These are phyloP conservation scores for Geotrypetes seraphini DNA, from an alignment of 2,797 vertebrate genomes.

Conservation along the genomic window DNA sequence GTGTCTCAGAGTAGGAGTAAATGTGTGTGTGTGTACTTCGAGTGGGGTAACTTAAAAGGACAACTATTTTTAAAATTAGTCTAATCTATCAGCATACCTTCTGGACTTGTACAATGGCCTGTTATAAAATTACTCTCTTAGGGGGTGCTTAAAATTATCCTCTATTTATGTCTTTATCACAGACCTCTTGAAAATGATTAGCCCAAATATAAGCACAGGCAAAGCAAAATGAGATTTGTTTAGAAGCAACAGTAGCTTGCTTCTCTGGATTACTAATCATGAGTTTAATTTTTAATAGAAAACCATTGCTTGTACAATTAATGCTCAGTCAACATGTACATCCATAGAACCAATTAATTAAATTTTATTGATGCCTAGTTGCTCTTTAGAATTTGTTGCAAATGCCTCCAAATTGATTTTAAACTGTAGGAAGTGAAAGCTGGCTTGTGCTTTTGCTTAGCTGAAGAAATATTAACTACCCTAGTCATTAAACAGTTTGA, in stretches of 20 bases:
- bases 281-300: slow-evolving; percentile 68
- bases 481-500: slow-evolving; percentile 29
- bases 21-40: too few species aligned
- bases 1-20: too few species aligned
- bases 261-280: slow-evolving; percentile 49
- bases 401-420: slow-evolving; percentile 59
- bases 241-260: slow-evolving; percentile 27
- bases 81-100: too few species aligned
- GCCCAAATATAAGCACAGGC: neutral
- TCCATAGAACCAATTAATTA: slow-evolving; percentile 65
- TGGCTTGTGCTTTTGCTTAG: slow-evolving; percentile 28
- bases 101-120: too few species aligned
- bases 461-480: slow-evolving; percentile 25
- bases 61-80: too few species aligned
- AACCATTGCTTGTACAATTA: slow-evolving; percentile 61
- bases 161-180: too few species aligned
- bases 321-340: slow-evolving; percentile 63
- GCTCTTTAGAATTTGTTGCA: slow-evolving; percentile 62
- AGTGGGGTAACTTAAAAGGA: too few species aligned
- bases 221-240: slow-evolving; percentile 39
- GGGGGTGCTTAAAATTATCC: too few species aligned
- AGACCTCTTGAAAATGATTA: too few species aligned
- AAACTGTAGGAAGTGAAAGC: slow-evolving; percentile 44
- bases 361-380: slow-evolving; percentile 64
- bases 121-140: too few species aligned